A percentile compares a stretch with the other conserved stretches of the same genome.
Evolutionary conservation across 2,888 invertebrate species (phyloP).

Genomic region (Sminthurides aquaticus): DNA sequence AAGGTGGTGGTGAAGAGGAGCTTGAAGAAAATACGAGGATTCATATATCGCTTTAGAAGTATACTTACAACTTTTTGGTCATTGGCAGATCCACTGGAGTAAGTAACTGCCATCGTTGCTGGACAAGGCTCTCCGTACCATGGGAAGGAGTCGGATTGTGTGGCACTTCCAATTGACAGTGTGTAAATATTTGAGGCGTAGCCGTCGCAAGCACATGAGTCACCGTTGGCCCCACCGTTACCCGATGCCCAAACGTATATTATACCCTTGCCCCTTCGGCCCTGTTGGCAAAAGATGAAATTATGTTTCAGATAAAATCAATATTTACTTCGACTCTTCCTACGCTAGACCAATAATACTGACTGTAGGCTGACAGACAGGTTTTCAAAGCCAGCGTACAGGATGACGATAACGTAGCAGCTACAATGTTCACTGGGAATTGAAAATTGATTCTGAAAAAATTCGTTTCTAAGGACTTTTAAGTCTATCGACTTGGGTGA

Average conservation of each 20-base stretch:
- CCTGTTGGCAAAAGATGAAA: conserved; percentile 46
- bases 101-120: conserved; percentile 78
- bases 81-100: conserved; percentile 74
- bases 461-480: too few species aligned
- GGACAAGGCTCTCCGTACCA: conserved; percentile 90
- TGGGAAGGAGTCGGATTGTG: conserved; percentile 70
- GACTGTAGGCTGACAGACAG: too few species aligned
- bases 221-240: conserved; percentile 73
- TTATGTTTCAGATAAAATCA: too few species aligned
- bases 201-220: conserved; percentile 90
- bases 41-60: too few species aligned
- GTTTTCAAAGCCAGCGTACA: too few species aligned
- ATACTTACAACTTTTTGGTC: conserved; percentile 78
- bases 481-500: too few species aligned
- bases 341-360: too few species aligned
- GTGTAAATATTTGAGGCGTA: conserved; percentile 78
- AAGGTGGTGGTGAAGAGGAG: too few species aligned
- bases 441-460: too few species aligned
- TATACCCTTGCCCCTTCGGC: conserved; percentile 67
- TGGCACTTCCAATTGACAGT: conserved; percentile 77
- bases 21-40: too few species aligned
- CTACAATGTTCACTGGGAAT: too few species aligned
- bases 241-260: conserved; percentile 91
- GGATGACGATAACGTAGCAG: not conserved
- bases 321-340: too few species aligned